Base-by-base conservation (phyloP, 2,888 invertebrate genomes). In the Stenchaetothrips biformis region DNA sequence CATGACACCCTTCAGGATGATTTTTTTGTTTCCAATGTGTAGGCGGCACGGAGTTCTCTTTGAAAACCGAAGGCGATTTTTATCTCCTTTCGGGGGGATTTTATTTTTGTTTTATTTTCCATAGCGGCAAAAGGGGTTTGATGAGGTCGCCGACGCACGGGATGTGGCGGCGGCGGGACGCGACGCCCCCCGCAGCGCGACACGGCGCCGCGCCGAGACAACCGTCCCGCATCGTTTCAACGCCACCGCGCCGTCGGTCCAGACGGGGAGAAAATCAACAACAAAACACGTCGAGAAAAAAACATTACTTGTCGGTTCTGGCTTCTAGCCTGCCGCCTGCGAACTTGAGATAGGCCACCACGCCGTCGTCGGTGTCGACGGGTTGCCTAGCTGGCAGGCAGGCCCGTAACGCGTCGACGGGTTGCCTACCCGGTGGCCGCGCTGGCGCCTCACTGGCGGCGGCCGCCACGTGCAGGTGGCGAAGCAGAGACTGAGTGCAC, bases 11-110 rank as follows among this genome's bases (percentile, higher is more conserved):
- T 37, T 37, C 4, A 4, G 37, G 2, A 4, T 37, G 37, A 37
- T 37, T 37, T 74, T 11, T 74, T 74, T 49, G 0, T 67, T 67
- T 25, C 7, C 21, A 74, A 37, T 1, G 67, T 7, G 67, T 25
- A 74, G 25, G 67, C 67, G 67, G 67, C 67, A 21, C 21, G 25
- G 67, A 74, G 25, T 25, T 74, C 67, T 74, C 25, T 74, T 74
- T 21, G 9, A 74, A 11, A 74, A 59, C 7, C 25, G 25, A 74
- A 4, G 37, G 4, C 1, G 37, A 74, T 74, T 74, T 74, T 25
- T 74, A 74, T 74, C 67, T 25, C 67, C 8, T 21, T 21, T 8
- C 21, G 67, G 25, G 37, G 37, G 4, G 25, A 74, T 74, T 25
- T 74, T 25, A 74, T 74, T 74, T 25, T 53, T 16, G 6, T 53